A percentile compares a stretch with the other conserved stretches of the same genome.
Evolutionary conservation across 2,888 invertebrate species (phyloP).

Genomic region (Spodoptera littoralis): DNA sequence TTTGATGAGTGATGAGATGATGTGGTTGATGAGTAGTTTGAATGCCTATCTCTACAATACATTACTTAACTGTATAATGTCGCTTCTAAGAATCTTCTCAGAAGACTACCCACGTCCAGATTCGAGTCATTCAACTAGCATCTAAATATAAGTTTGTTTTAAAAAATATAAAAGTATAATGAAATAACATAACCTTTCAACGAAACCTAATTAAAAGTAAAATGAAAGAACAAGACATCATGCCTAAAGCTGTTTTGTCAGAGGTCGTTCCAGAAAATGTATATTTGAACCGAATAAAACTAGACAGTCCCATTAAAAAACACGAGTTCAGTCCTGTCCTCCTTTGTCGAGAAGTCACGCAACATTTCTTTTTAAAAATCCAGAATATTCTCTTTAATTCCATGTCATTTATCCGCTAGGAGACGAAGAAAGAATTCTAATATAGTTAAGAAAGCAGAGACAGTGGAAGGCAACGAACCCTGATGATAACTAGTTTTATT

Average conservation of each 20-base stretch:
- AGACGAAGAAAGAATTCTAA: constrained; percentile 64
- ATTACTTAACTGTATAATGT: not conserved
- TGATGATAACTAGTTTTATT: constrained; percentile 49
- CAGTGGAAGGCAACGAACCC: constrained; percentile 59
- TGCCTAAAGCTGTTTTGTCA: not conserved
- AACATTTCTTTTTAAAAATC: constrained; percentile 55
- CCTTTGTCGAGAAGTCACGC: constrained; percentile 15
- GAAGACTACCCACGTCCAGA: no score
- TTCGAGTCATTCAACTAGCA: no score
- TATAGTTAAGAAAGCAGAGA: constrained; percentile 48
- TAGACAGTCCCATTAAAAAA: constrained; percentile 24
- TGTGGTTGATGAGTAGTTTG: not conserved
- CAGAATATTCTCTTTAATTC: constrained; percentile 61
- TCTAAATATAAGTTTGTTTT: no score
- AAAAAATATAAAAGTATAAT: no score
- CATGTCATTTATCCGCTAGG: constrained; percentile 56
- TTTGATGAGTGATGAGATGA: not conserved
- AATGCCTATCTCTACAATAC: not conserved
- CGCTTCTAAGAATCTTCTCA: no score
- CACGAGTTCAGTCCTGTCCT: constrained; percentile 1
- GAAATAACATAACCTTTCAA: not conserved
- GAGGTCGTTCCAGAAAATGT: constrained; percentile 3
- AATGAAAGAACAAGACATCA: not conserved
- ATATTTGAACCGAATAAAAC: constrained; percentile 8
- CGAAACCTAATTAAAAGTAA: not conserved